A percentile compares a stretch with the other conserved stretches of the same genome.
Evolutionary conservation across 2,888 invertebrate species (phyloP).

Genomic region (Leptopilina drosophilae): DNA sequence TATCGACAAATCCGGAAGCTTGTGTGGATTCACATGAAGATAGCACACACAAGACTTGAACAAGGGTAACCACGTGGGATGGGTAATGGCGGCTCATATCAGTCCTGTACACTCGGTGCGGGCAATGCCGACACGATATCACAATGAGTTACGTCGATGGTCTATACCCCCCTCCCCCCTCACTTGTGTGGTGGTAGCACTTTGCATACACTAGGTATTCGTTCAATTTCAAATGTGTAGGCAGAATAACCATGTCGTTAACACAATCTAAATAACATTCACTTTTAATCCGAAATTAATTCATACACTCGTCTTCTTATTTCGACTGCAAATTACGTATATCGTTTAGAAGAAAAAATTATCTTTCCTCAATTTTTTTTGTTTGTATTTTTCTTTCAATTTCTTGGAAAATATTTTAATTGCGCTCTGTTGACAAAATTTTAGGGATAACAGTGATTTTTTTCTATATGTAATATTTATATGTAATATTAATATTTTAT

Average conservation of each 20-base stretch:
- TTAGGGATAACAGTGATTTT: no score
- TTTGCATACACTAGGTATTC: conserved; percentile 57
- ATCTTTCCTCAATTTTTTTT: no score
- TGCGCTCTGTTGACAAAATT: no score
- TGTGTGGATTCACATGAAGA: conserved; percentile 57
- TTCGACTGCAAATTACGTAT: neutral
- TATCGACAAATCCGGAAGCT: conserved; percentile 57
- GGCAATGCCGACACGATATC: conserved; percentile 58
- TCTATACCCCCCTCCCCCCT: conserved; percentile 42
- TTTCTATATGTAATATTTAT: no score
- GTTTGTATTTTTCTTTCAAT: no score
- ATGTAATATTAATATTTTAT: no score
- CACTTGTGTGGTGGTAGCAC: conserved; percentile 50
- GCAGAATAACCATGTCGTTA: neutral
- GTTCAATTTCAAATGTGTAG: conserved; percentile 7
- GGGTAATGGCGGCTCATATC: conserved; percentile 63
- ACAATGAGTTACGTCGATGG: conserved; percentile 60
- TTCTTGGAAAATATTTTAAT: no score
- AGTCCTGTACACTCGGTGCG: conserved; percentile 64
- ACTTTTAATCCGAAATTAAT: neutral
- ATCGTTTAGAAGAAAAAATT: no score
- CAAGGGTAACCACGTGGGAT: conserved; percentile 57
- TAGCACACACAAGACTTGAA: conserved; percentile 64
- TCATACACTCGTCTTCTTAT: neutral
- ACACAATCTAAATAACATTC: neutral